Evolutionary conservation across 1,140 invertebrate species (phyloP).

Genomic region (Drosophila pseudoobscura): DNA sequence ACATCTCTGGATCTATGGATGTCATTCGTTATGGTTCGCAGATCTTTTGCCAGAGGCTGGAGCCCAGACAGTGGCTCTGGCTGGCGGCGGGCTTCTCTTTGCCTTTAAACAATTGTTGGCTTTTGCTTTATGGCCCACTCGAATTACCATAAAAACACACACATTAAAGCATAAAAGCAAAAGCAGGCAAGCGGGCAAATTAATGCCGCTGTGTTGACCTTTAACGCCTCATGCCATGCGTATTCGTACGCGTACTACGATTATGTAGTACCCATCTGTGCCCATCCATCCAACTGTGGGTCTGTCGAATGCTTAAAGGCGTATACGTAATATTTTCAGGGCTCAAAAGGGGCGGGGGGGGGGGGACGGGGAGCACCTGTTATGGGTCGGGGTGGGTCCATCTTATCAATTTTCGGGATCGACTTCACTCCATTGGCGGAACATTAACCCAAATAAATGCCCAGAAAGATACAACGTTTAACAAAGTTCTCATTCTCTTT

Average conservation of each 20-base stretch:
- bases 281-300: too few species aligned
- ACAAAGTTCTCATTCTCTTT: conserved; percentile 13
- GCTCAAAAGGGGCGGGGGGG: not conserved
- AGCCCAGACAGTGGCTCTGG: too few species aligned
- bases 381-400: not conserved
- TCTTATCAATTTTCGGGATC: conserved; percentile 12
- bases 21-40: conserved; percentile 74
- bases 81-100: conserved; percentile 16
- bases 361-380: too few species aligned
- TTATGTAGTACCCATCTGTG: conserved; percentile 1
- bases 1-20: conserved; percentile 37
- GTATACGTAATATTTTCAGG: conserved; percentile 50
- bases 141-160: conserved; percentile 62
- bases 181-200: conserved; percentile 20
- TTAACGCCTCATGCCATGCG: conserved; percentile 69
- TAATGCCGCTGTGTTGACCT: conserved; percentile 40
- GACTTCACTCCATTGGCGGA: conserved; percentile 1
- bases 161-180: conserved; percentile 7
- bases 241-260: conserved; percentile 33
- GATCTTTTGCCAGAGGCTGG: conserved; percentile 23
- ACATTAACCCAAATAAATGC: conserved; percentile 53
- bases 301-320: conserved; percentile 14
- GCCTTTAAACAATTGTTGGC: conserved; percentile 56
- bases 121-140: conserved; percentile 58
- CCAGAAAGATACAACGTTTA: conserved; percentile 8